Conservation (phyloP, 2,113 vertebrate species). For the Entelurus aequoreus region DNA sequence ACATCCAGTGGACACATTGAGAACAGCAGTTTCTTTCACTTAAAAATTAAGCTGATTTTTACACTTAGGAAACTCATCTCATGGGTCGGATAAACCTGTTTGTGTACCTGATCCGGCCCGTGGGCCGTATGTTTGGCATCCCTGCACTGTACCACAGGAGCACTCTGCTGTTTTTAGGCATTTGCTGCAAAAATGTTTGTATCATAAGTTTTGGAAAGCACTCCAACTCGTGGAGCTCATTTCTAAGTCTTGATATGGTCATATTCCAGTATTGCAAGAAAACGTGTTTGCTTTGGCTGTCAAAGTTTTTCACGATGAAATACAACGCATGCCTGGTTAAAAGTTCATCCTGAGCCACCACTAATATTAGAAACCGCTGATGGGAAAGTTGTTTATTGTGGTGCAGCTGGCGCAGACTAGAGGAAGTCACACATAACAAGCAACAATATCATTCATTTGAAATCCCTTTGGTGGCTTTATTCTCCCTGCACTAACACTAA, state of each 20-base stretch:
- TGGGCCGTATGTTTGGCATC: no score
- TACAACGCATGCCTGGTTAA: slow-evolving; percentile 3
- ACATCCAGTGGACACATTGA: no score
- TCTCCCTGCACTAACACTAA: neutral
- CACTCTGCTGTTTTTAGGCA: no score
- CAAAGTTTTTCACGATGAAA: neutral
- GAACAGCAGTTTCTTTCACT: no score
- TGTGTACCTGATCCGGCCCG: no score
- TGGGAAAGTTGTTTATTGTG: neutral
- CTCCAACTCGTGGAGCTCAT: neutral
- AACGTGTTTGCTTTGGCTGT: neutral
- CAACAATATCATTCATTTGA: neutral
- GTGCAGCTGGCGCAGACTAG: neutral
- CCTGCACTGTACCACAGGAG: no score
- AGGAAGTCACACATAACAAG: neutral
- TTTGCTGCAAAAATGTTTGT: no score
- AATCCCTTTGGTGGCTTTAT: neutral
- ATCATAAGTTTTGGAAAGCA: no score
- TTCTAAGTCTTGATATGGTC: neutral
- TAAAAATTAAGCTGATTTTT: no score
- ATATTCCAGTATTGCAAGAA: neutral
- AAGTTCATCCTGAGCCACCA: neutral
- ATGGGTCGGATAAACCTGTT: no score
- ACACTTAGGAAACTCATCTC: no score
- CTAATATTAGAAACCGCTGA: slow-evolving; percentile 2